A percentile compares a stretch with the other conserved stretches of the same genome.
These are phyloP conservation scores for Riparia riparia DNA, from an alignment of 2,113 vertebrate species.

Conservation along the genomic window DNA sequence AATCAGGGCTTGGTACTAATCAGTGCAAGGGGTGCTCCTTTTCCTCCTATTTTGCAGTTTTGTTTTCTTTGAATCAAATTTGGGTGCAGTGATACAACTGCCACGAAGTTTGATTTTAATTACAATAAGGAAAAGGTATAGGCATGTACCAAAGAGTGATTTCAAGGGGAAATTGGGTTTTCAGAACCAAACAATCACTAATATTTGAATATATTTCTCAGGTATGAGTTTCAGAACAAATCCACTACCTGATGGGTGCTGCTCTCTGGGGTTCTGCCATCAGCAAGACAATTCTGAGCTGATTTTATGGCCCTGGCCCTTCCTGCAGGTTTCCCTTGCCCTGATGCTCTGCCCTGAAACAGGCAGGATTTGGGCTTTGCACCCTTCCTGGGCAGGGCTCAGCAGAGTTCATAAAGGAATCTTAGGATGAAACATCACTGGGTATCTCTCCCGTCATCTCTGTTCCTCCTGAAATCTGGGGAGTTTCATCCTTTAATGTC, in stretches of 20 bases:
- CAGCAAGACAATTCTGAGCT: background rate
- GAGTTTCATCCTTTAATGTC: background rate
- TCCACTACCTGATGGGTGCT: rapidly evolving
- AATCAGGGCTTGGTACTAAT: background rate
- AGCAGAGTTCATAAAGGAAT: rapidly evolving
- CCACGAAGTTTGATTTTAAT: background rate
- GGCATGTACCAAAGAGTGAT: rapidly evolving
- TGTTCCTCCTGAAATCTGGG: background rate
- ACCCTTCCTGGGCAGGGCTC: background rate
- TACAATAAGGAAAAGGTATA: background rate
- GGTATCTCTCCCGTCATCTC: rapidly evolving
- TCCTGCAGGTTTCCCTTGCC: background rate
- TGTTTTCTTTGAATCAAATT: background rate
- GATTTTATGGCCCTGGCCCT: rapidly evolving
- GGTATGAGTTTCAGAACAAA: background rate
- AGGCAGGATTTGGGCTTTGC: background rate
- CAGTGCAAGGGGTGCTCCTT: background rate
- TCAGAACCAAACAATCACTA: background rate
- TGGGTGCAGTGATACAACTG: background rate
- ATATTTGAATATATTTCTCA: background rate
- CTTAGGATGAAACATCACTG: rapidly evolving
- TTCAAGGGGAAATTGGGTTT: background rate
- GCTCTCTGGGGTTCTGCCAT: background rate
- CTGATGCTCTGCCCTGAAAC: background rate
- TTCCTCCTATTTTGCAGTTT: background rate